Evolutionary conservation across 2,888 invertebrate genomes (phyloP).

Genomic region (Tuberolachnus salignus): DNA sequence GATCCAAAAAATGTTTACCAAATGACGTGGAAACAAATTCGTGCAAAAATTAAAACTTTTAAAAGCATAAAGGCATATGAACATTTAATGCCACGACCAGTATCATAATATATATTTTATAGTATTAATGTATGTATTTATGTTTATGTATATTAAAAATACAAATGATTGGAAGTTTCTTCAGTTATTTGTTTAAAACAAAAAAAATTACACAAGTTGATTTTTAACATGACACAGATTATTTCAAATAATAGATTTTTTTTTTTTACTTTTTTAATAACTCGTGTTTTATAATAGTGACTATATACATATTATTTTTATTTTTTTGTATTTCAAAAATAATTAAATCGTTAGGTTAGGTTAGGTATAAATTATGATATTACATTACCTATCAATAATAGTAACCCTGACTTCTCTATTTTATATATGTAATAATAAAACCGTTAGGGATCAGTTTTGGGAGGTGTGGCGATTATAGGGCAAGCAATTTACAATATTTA

Average conservation of each 20-base stretch:
- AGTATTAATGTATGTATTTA: too few species aligned
- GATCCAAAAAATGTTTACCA: slow-evolving; percentile 89
- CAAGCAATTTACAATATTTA: too few species aligned
- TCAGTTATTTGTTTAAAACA: slow-evolving; percentile 30
- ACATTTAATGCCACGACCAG: slow-evolving; percentile 53
- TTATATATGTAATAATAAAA: too few species aligned
- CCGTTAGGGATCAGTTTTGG: too few species aligned
- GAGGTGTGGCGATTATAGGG: too few species aligned
- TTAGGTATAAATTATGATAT: too few species aligned
- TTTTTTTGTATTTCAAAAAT: too few species aligned
- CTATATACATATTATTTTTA: background rate
- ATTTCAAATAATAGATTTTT: slow-evolving; percentile 15
- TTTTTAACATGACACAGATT: slow-evolving; percentile 29
- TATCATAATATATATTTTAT: slow-evolving; percentile 34
- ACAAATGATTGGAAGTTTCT: background rate
- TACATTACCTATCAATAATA: too few species aligned
- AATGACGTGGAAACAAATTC: slow-evolving; percentile 87
- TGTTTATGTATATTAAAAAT: slow-evolving; percentile 1
- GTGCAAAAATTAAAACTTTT: slow-evolving; percentile 81
- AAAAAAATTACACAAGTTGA: slow-evolving; percentile 39
- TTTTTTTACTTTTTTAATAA: slow-evolving; percentile 12
- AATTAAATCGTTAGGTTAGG: too few species aligned
- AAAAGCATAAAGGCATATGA: slow-evolving; percentile 68
- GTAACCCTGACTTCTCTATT: too few species aligned
- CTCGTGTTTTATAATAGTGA: slow-evolving; percentile 13